Evolutionary conservation across 2,113 vertebrate species (phyloP).

Genomic region (Gobiocypris rarus): DNA sequence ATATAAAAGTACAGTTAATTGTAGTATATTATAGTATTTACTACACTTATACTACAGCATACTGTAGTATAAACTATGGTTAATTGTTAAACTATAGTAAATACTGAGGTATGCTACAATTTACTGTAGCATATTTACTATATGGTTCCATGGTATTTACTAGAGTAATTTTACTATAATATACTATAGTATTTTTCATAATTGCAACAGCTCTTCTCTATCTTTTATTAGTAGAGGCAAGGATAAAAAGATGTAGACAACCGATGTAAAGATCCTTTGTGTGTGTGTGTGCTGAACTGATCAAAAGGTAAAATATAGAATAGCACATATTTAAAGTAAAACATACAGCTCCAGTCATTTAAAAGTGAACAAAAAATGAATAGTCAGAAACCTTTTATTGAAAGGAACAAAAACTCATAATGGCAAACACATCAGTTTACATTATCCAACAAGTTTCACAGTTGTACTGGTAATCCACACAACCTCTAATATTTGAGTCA

Average conservation of each 20-base stretch:
- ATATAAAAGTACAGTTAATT: too few species aligned
- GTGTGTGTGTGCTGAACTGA: not conserved
- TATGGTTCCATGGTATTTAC: too few species aligned
- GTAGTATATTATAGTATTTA: too few species aligned
- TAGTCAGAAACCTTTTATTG: constrained; percentile 7
- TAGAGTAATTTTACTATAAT: too few species aligned
- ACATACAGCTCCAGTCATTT: not conserved
- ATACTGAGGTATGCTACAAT: too few species aligned
- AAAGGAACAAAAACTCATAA: not conserved
- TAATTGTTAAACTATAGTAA: too few species aligned
- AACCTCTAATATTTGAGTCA: not conserved
- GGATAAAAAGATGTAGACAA: not conserved
- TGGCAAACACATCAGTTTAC: not conserved
- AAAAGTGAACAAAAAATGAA: not conserved
- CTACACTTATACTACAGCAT: too few species aligned
- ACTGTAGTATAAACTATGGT: too few species aligned
- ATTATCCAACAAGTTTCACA: not conserved
- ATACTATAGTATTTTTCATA: not conserved
- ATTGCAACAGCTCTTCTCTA: not conserved
- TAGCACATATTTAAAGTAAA: not conserved
- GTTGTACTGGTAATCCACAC: not conserved
- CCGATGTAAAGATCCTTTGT: not conserved
- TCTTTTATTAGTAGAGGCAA: not conserved
- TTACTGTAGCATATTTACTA: too few species aligned
- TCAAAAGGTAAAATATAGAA: not conserved